Evolutionary conservation across 2,888 invertebrate genomes (phyloP).

Genomic region (Acanthosepion esculentum): DNA sequence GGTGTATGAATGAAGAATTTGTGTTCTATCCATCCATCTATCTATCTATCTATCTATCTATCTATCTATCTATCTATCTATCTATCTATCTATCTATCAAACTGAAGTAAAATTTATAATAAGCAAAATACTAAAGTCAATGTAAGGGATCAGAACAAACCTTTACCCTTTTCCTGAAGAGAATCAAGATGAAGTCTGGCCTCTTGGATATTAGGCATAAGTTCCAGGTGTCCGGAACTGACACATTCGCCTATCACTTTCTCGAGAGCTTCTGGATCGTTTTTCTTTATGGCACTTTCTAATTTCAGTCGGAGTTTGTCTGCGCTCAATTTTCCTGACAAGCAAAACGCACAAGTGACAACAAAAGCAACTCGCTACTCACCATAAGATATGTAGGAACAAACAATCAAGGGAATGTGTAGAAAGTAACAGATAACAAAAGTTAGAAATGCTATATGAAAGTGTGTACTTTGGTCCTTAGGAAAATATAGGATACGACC

Average conservation of each 20-base stretch:
- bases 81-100: too few species aligned
- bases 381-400: neutral
- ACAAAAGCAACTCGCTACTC: neutral
- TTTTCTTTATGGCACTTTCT: neutral
- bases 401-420: neutral
- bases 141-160: neutral
- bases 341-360: neutral
- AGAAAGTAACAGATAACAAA: too few species aligned
- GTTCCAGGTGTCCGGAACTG: neutral
- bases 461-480: too few species aligned
- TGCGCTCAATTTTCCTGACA: neutral
- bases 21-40: too few species aligned
- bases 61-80: too few species aligned
- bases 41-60: too few species aligned
- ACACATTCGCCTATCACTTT: constrained; percentile 35
- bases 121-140: too few species aligned
- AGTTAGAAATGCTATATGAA: too few species aligned
- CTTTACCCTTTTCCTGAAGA: neutral
- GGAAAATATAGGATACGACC: too few species aligned
- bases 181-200: neutral
- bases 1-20: too few species aligned
- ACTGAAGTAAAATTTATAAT: too few species aligned
- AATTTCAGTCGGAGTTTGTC: neutral
- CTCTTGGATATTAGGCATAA: neutral
- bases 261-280: neutral